Evolutionary conservation across 2,888 invertebrate genomes (phyloP).

Genomic region (Diaperis boleti): DNA sequence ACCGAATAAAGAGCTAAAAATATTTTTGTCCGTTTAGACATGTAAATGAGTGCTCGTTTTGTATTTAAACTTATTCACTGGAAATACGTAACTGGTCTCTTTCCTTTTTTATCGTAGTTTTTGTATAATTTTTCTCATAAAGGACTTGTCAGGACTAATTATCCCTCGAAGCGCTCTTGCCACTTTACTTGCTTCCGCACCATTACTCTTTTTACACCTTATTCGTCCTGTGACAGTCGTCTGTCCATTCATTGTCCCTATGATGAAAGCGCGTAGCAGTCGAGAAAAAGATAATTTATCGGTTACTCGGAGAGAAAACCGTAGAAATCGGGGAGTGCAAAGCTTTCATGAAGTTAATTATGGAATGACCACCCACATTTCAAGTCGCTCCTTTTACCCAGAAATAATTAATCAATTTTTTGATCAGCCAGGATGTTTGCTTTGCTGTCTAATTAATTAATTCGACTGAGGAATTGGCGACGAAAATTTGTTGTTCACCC

Average conservation of each 20-base stretch:
- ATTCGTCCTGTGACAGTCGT: conserved; percentile 37
- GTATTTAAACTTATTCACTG: too few species aligned
- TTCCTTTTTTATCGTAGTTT: neutral
- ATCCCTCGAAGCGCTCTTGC: conserved; percentile 38
- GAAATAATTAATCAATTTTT: conserved; percentile 25
- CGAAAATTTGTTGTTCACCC: neutral
- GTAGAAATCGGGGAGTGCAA: neutral
- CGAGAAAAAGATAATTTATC: conserved; percentile 37
- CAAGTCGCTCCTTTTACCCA: conserved; percentile 4
- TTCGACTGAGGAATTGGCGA: neutral
- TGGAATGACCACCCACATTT: conserved; percentile 16
- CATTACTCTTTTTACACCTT: conserved; percentile 45
- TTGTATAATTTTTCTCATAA: conserved; percentile 38
- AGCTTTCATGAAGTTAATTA: conserved; percentile 12
- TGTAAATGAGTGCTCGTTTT: too few species aligned
- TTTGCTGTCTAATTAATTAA: conserved; percentile 9
- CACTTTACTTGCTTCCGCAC: conserved; percentile 46
- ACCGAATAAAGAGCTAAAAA: too few species aligned
- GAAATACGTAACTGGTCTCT: neutral
- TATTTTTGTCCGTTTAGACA: too few species aligned
- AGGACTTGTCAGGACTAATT: conserved; percentile 42
- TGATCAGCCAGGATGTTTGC: conserved; percentile 2
- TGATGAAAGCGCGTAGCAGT: conserved; percentile 36
- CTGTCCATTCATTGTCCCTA: conserved; percentile 36
- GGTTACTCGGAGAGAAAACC: conserved; percentile 1